Conservation (phyloP, 2,113 vertebrate genomes). For the Syngnathus floridae region DNA sequence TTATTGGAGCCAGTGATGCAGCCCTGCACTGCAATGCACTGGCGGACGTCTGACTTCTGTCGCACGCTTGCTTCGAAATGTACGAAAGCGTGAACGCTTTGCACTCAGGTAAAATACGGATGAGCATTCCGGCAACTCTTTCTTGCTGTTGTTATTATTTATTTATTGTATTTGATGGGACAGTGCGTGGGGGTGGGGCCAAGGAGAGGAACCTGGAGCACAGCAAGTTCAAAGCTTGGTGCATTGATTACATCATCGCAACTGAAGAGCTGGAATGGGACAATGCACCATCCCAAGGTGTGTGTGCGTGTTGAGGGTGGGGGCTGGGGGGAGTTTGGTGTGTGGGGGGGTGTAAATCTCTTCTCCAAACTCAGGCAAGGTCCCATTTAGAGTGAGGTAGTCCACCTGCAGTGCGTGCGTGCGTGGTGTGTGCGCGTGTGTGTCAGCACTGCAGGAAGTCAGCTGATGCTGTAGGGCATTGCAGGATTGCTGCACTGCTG, state of each 20-base stretch:
- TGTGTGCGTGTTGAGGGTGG: not conserved
- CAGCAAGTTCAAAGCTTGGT: constrained; percentile 77
- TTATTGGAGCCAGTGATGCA: constrained; percentile 44
- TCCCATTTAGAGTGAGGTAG: constrained; percentile 34
- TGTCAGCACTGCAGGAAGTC: constrained; percentile 69
- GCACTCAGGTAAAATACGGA: constrained; percentile 21
- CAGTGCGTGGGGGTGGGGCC: constrained; percentile 19
- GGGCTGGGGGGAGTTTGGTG: not conserved
- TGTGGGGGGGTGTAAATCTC: not conserved
- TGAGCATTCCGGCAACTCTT: not conserved
- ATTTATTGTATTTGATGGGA: constrained; percentile 26
- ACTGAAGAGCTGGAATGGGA: constrained; percentile 71
- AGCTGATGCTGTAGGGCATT: constrained; percentile 67
- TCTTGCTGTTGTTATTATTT: constrained; percentile 9
- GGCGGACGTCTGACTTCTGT: constrained; percentile 29
- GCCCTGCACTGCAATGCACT: constrained; percentile 35
- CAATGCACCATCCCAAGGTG: constrained; percentile 69
- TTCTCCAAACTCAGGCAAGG: constrained; percentile 36
- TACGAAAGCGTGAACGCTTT: constrained; percentile 16
- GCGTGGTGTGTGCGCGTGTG: constrained; percentile 20
- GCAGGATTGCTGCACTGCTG: constrained; percentile 66
- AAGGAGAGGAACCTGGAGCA: constrained; percentile 50
- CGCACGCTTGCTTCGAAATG: constrained; percentile 27
- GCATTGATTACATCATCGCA: constrained; percentile 79
- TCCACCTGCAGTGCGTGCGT: constrained; percentile 12